A percentile compares a stretch with the other conserved stretches of the same genome.
Conservation (phyloP, 2,113 vertebrate species). For the Isichthys henryi region DNA sequence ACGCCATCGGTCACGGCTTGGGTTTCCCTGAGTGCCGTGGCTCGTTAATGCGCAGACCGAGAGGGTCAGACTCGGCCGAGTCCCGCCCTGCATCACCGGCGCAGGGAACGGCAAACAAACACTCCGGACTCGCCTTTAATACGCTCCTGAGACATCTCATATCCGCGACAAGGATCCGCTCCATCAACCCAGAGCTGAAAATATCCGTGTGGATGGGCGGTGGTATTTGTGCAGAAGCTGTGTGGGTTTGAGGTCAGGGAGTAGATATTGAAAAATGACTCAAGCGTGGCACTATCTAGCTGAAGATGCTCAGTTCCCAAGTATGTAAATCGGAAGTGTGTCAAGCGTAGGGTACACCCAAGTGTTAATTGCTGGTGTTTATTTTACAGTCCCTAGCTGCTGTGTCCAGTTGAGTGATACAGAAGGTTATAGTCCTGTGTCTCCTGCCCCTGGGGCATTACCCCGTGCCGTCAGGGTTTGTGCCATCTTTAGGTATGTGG, state of each 20-base stretch:
- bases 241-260: neutral
- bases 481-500: neutral
- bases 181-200: neutral
- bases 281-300: neutral
- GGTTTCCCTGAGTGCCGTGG: neutral
- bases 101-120: neutral
- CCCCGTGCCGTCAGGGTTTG: neutral
- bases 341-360: neutral
- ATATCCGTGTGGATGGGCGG: neutral
- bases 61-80: neutral
- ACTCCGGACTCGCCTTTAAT: neutral
- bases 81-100: neutral
- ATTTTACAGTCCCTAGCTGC: neutral
- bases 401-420: neutral
- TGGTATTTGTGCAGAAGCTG: neutral
- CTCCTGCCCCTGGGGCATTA: neutral
- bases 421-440: neutral
- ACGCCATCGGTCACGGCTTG: neutral
- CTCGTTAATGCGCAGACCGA: neutral
- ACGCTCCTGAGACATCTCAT: neutral
- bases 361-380: neutral
- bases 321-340: neutral
- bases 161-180: neutral
- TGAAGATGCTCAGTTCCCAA: neutral
- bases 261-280: neutral